phyloP scores from a whole-genome alignment of 2,888 invertebrate species.

The Trachelus iudaicus region DNA sequence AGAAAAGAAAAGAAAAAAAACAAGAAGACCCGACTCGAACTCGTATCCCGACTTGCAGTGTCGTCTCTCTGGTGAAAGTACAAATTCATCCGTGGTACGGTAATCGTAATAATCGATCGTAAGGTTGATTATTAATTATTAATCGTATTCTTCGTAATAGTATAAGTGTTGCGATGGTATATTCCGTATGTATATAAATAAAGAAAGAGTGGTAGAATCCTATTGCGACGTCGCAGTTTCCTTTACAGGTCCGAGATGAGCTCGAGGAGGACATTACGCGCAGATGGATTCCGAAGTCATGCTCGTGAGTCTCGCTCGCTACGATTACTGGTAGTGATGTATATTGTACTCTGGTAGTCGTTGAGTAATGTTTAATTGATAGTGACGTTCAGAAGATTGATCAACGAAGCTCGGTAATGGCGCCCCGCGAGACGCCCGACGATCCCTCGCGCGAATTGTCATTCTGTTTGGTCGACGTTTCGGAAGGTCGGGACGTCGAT shows the following conservation, averaged over 20 bases:
- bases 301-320: no score
- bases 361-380: no score
- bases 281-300: no score
- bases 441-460: no score
- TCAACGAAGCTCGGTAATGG: no score
- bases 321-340: no score
- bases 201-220: constrained; percentile 16
- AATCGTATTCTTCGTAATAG: constrained; percentile 16
- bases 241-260: not conserved
- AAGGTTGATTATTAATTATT: constrained; percentile 13
- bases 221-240: constrained; percentile 7
- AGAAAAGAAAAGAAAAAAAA: constrained; percentile 8
- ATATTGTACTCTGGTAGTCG: no score
- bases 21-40: constrained; percentile 9
- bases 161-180: constrained; percentile 20
- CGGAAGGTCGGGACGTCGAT: no score
- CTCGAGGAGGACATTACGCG: not conserved
- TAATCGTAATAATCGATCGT: constrained; percentile 13
- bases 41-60: not conserved
- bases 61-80: no score
- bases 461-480: no score
- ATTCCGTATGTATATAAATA: constrained; percentile 18
- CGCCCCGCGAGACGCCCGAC: no score
- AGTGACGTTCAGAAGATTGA: no score
- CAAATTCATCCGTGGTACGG: constrained; percentile 3